Base-by-base conservation (phyloP, 1,140 invertebrate species). In the Ectropis grisescens region DNA sequence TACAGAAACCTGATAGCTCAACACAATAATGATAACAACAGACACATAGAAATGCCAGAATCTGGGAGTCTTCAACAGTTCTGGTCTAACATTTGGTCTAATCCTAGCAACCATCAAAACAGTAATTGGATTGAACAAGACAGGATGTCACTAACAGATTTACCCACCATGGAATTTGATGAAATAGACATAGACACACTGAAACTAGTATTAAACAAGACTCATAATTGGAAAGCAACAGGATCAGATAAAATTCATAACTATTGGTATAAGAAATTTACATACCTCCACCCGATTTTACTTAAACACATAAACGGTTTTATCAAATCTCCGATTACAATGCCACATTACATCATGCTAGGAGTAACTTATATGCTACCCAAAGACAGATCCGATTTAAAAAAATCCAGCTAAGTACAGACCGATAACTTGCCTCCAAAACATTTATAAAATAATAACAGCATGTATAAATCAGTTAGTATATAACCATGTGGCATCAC, bases 161-260 rank as follows among this genome's bases (percentile, higher is more conserved):
- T 22, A 22, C 19, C 19, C 9, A 22, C 4, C 9, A 22, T 22
- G 19, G 19, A 22, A 22, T 22, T 22, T 22, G 9, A 22, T 22
- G 9, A 22, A 22, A 22, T 22, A 22, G 9, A 9, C 9, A 5
- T 13, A 15, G 14, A 13, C 8, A 2, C 8, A 30, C 10, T 30
- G 1, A 30, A 30, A 30, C 11, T 13, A 10, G 19, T 22, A 5
- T 4, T 30, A 30, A n/a, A 14, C 2, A 15, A 10, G 2, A 2
- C 16, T 9, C 38, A 42, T 23, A 42, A 43, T 11, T 48, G 46
- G 40, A 48, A 48, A 24, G 27, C 46, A 9, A 35, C 46, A 4
- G 46, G 46, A 2, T 30, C 33, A 1, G 46, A 43, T 29, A 42
- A 48, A 7, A 48, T 42, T 15, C 45, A 47, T 11, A 47, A 47